Percentiles rank a stretch among this genome's conserved stretches.
phyloP scores from a whole-genome alignment of 2,797 vertebrate genomes.

The Linurgus olivaceus region DNA sequence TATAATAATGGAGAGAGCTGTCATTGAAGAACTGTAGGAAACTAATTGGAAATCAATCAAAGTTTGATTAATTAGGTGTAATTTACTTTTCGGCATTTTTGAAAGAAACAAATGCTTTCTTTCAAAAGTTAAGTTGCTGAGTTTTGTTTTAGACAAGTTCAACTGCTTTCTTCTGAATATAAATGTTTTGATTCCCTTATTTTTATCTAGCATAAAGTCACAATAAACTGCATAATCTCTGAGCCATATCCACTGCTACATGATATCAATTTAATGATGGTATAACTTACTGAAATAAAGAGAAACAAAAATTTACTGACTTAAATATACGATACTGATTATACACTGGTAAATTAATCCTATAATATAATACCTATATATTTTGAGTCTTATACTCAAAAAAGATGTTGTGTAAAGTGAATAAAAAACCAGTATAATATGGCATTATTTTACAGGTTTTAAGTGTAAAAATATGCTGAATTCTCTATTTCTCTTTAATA shows the following conservation, averaged over 20 bases:
- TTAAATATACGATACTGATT: not conserved
- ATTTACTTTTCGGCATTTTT: slow-evolving; percentile 46
- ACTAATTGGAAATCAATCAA: slow-evolving; percentile 59
- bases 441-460: not conserved
- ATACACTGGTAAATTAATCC: not conserved
- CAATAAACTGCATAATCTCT: not conserved
- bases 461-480: not conserved
- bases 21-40: slow-evolving; percentile 47
- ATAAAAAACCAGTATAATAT: not conserved
- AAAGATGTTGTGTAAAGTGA: not conserved
- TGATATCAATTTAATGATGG: not conserved
- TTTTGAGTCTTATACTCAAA: not conserved
- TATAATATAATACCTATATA: not conserved
- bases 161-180: not conserved
- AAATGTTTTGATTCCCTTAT: not conserved
- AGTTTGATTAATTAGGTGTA: slow-evolving; percentile 56
- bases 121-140: not conserved
- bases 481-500: not conserved
- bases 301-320: not conserved
- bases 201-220: slow-evolving; percentile 4
- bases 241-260: not conserved
- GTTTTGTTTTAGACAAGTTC: not conserved
- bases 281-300: slow-evolving; percentile 14
- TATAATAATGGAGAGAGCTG: slow-evolving; percentile 40
- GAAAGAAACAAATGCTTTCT: slow-evolving; percentile 20